Evolutionary conservation across 2,113 vertebrate species (phyloP).

Genomic region (Orthonyx spaldingii): DNA sequence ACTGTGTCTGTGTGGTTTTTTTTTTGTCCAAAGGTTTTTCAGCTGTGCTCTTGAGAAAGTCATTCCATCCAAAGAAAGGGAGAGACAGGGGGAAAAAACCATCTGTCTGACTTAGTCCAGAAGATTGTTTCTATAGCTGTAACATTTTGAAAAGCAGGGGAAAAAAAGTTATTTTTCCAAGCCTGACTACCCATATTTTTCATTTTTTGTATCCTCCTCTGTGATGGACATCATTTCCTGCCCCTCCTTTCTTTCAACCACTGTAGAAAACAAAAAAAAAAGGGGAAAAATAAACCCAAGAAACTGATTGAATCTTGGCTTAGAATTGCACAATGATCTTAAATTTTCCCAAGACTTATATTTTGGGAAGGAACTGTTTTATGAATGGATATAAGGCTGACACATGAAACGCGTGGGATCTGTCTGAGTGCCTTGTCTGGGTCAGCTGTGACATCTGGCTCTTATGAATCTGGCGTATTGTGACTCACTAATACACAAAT

Average conservation of each 20-base stretch:
- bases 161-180: conserved; percentile 46
- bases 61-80: conserved; percentile 47
- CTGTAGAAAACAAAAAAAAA: not conserved
- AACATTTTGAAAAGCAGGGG: conserved; percentile 53
- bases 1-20: conserved; percentile 11
- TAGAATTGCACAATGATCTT: conserved; percentile 66
- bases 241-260: conserved; percentile 60
- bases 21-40: conserved; percentile 70
- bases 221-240: conserved; percentile 61
- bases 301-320: conserved; percentile 55
- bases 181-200: conserved; percentile 46
- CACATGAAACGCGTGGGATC: conserved; percentile 74
- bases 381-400: conserved; percentile 77
- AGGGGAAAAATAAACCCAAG: conserved; percentile 29
- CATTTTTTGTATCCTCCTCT: conserved; percentile 49
- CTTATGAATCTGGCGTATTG: conserved; percentile 73
- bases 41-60: conserved; percentile 73
- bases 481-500: conserved; percentile 79
- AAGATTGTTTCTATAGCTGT: conserved; percentile 67
- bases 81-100: not conserved
- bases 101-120: conserved; percentile 61
- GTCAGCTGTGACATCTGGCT: conserved; percentile 81
- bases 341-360: conserved; percentile 69
- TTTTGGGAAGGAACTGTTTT: conserved; percentile 75
- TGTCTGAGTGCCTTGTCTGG: conserved; percentile 74